phyloP scores from a whole-genome alignment of 1,140 invertebrate genomes.

The Drosophila repletoides region DNA sequence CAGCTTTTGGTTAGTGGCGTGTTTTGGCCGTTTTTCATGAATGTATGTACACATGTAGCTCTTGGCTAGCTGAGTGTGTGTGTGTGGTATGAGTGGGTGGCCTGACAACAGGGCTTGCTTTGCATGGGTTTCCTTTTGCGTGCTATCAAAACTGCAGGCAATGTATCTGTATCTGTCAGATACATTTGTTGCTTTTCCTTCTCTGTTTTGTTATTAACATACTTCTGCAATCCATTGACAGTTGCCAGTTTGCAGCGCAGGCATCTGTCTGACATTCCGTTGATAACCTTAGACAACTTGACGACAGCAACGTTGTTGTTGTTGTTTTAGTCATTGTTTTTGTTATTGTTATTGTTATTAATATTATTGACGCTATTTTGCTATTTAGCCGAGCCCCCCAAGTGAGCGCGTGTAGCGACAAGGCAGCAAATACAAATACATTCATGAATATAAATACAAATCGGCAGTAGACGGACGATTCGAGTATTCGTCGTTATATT shows the following conservation, averaged over 20 bases:
- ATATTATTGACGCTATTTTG: conserved; percentile 59
- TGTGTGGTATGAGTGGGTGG: not conserved
- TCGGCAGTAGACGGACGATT: conserved; percentile 42
- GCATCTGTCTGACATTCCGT: conserved; percentile 13
- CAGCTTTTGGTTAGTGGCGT: conserved; percentile 50
- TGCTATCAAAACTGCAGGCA: conserved; percentile 2
- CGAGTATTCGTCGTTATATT: too few species aligned
- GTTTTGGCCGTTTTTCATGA: conserved; percentile 33
- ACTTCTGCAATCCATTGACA: conserved; percentile 20
- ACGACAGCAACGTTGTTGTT: conserved; percentile 33
- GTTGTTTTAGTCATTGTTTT: too few species aligned
- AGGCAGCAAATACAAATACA: conserved; percentile 5
- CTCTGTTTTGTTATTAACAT: not conserved
- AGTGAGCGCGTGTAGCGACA: conserved; percentile 5
- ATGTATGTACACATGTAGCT: not conserved
- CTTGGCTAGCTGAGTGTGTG: not conserved
- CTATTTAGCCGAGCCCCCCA: conserved; percentile 61
- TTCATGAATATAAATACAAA: conserved; percentile 25
- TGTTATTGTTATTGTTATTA: conserved; percentile 10
- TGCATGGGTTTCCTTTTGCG: not conserved
- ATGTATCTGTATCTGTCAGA: conserved; percentile 26
- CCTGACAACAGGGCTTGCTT: conserved; percentile 9
- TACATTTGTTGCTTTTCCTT: conserved; percentile 17
- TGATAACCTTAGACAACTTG: conserved; percentile 63
- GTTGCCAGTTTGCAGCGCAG: conserved; percentile 6